Base-by-base conservation (phyloP, 2,888 invertebrate species). In the Trachelus tabidus region DNA sequence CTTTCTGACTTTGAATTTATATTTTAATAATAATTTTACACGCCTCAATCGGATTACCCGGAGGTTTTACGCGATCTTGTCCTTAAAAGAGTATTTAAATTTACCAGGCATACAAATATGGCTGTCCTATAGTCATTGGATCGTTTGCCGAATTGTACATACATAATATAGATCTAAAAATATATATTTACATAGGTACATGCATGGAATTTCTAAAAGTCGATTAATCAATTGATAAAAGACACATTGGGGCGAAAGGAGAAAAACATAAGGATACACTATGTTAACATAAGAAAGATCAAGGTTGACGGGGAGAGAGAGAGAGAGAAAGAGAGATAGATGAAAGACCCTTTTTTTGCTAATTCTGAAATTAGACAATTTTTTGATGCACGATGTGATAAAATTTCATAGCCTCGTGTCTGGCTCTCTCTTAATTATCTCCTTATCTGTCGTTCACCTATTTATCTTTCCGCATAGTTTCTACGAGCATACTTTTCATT, bases 11-110 rank as follows among this genome's bases (percentile, higher is more conserved):
- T 81, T 81, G 77, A 82, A 84, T 84, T 85, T 84, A 82, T 86
- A 87, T 84, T 88, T 87, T 83, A 85, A 85, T 83, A 85, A 84
- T 81, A 78, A 83, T 79, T 85, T 82, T 82, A 80, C 75, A 84
- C 80, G 77, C 79, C 77, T 56, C 56, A 23, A 15, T 23, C 56
- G 56, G 56, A 56, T 56, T 56, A 9, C 9, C 9, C 56, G 56
- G 56, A 23, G 56, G 23, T 3, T 15, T 79, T 23, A 23, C 56
- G 75, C 76, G 75, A 35, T 34, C 31, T 74, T 37, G 9, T 35
- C 12, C 30, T 74, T n/a, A 35, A 37, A 37, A 15, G 37, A 23
- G 23, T 34, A 74, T 74, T 35, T 74, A 74, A 23, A 56, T 56
- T 56, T 56, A 56, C 56, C 23, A 23, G 56, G 56, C 56, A 56